These are phyloP conservation scores for Sycobia sp. DNA, from an alignment of 1,140 invertebrate genomes.

Conservation along the genomic window DNA sequence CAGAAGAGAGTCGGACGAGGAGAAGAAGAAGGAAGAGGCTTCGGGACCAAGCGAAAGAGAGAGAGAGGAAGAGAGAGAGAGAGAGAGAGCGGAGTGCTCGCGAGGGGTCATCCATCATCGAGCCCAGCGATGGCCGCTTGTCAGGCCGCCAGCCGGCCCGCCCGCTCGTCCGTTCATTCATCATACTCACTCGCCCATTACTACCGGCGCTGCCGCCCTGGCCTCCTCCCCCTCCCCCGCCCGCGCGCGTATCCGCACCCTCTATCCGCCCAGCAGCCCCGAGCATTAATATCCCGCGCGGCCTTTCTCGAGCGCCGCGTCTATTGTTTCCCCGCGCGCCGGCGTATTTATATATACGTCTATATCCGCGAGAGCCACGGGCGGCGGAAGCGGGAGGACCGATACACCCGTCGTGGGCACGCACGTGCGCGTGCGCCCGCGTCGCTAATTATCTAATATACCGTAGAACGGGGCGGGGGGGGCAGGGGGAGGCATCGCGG, in stretches of 20 bases:
- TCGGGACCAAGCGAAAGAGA: no score
- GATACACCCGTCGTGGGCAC: no score
- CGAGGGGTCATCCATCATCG: constrained; percentile 58
- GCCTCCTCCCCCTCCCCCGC: background rate
- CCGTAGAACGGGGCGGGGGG: no score
- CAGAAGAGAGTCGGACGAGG: background rate
- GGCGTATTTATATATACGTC: constrained; percentile 51
- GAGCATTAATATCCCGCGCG: no score
- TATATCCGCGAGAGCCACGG: no score
- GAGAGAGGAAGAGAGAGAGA: no score
- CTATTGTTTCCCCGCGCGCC: constrained; percentile 49
- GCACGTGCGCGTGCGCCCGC: background rate
- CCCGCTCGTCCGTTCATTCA: constrained; percentile 55
- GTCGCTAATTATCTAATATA: no score
- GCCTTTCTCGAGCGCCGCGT: no score
- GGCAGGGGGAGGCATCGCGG: background rate
- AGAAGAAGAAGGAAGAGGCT: constrained; percentile 5
- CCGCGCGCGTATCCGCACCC: no score
- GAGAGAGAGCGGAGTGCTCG: background rate
- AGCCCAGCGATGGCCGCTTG: constrained; percentile 58
- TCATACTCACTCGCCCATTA: constrained; percentile 60
- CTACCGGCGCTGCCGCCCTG: constrained; percentile 37
- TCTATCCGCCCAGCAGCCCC: no score
- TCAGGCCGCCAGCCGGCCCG: no score
- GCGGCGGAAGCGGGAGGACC: no score